Base-by-base conservation (phyloP, 2,888 invertebrate species). In the Trichacis sp. region DNA sequence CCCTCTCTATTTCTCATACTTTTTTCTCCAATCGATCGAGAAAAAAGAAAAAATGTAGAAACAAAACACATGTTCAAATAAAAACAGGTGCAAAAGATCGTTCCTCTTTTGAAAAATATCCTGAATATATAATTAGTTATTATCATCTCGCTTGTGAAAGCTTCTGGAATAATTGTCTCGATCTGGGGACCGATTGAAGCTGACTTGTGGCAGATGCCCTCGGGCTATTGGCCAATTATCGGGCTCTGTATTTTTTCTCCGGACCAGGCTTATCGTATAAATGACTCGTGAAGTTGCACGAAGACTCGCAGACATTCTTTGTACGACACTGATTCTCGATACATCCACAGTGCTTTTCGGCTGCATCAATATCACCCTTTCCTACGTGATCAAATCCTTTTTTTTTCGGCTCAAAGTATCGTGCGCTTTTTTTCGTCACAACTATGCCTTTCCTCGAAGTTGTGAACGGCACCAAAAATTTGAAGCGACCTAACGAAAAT, bases 361-460 rank as follows among this genome's bases (percentile, higher is more conserved):
- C 45, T 36, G 15, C 14, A 9, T 12, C 43, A n/a, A n/a, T n/a
- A n/a, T n/a, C n/a, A n/a, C n/a, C n/a, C n/a, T n/a, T n/a, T n/a
- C n/a, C n/a, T n/a, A n/a, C n/a, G n/a, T n/a, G n/a, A n/a, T n/a
- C n/a, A n/a, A n/a, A n/a, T n/a, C n/a, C n/a, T n/a, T n/a, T n/a
- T n/a, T n/a, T n/a, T n/a, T n/a, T n/a, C n/a, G n/a, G n/a, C n/a
- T n/a, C n/a, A n/a, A n/a, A n/a, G n/a, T n/a, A n/a, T n/a, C n/a
- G n/a, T n/a, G n/a, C n/a, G n/a, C n/a, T n/a, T n/a, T n/a, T n/a
- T n/a, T n/a, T n/a, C n/a, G n/a, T n/a, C n/a, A n/a, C n/a, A 33
- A 33, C n/a, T 53, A 82, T 82, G 81, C 76, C 81, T 43, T 80
- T 81, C 61, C 68, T 64, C 40, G 71, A 77, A 42, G 50, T 49